Conservation (phyloP, 2,888 invertebrate genomes). For the Antheraea assamensis region DNA sequence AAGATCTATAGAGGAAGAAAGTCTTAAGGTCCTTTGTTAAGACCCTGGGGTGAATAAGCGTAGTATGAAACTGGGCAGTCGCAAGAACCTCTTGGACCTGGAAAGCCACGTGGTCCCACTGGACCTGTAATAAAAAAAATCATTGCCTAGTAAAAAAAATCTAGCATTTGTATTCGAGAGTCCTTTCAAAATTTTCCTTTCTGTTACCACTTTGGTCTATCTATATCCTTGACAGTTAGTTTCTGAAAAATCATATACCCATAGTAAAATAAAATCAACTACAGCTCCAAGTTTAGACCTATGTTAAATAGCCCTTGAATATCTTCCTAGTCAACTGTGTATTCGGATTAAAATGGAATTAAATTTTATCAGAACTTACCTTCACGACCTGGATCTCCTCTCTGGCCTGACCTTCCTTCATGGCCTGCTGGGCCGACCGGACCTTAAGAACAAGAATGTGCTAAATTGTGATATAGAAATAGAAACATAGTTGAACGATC, state of each 20-base stretch:
- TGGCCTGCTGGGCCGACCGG: slow-evolving; percentile 85
- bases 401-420: slow-evolving; percentile 88
- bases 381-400: slow-evolving; percentile 88
- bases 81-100: slow-evolving; percentile 84
- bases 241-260: neutral
- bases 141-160: no score
- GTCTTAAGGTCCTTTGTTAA: slow-evolving; percentile 81
- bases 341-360: neutral
- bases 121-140: slow-evolving; percentile 47
- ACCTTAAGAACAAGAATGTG: slow-evolving; percentile 44
- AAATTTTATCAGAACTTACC: slow-evolving; percentile 67
- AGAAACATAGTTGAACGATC: neutral
- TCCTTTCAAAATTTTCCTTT: no score
- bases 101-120: slow-evolving; percentile 79
- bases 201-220: neutral
- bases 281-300: no score
- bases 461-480: neutral
- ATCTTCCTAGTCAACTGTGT: neutral
- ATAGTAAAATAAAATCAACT: no score
- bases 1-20: neutral
- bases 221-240: neutral
- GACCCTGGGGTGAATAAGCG: slow-evolving; percentile 76
- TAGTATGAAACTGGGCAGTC: slow-evolving; percentile 81
- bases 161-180: no score
- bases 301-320: no score